Evolutionary conservation across 2,797 vertebrate genomes (phyloP).

Genomic region (Pogoniulus pusillus): DNA sequence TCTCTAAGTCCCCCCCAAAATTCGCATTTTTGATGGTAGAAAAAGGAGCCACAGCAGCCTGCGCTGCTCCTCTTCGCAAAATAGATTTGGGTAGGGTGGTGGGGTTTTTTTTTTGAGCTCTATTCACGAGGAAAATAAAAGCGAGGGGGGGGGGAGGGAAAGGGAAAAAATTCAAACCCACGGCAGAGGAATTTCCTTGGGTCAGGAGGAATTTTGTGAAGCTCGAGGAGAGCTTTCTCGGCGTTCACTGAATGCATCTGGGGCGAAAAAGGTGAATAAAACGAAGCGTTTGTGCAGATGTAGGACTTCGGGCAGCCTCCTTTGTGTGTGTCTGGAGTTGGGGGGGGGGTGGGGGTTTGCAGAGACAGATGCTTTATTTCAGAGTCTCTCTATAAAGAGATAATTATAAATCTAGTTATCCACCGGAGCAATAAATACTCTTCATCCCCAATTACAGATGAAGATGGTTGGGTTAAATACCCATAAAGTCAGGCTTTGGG

Average conservation of each 20-base stretch:
- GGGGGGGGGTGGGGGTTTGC: not conserved
- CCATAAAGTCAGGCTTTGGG: conserved; percentile 3
- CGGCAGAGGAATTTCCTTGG: too few relatives aligned
- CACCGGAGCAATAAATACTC: conserved; percentile 45
- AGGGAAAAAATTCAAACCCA: too few relatives aligned
- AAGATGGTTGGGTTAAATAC: conserved; percentile 37
- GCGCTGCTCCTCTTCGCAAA: too few relatives aligned
- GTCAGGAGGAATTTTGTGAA: not conserved
- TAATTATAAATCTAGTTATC: conserved; percentile 44
- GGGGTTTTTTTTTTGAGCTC: too few relatives aligned
- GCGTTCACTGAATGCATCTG: not conserved
- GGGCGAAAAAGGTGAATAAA: not conserved
- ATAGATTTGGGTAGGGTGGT: too few relatives aligned
- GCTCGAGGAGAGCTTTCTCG: not conserved
- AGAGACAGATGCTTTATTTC: conserved; percentile 40
- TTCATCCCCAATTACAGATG: conserved; percentile 43
- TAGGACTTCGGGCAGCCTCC: not conserved
- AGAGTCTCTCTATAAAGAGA: conserved; percentile 39
- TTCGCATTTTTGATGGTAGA: too few relatives aligned
- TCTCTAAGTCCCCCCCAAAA: too few relatives aligned
- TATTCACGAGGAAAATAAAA: too few relatives aligned
- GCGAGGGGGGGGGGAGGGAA: too few relatives aligned
- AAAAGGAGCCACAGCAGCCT: too few relatives aligned
- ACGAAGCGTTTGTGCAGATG: not conserved
- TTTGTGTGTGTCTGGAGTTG: not conserved